Percentiles rank a stretch among this genome's conserved stretches.
phyloP scores from a whole-genome alignment of 2,888 invertebrate species.

The Ormyrus thymus region DNA sequence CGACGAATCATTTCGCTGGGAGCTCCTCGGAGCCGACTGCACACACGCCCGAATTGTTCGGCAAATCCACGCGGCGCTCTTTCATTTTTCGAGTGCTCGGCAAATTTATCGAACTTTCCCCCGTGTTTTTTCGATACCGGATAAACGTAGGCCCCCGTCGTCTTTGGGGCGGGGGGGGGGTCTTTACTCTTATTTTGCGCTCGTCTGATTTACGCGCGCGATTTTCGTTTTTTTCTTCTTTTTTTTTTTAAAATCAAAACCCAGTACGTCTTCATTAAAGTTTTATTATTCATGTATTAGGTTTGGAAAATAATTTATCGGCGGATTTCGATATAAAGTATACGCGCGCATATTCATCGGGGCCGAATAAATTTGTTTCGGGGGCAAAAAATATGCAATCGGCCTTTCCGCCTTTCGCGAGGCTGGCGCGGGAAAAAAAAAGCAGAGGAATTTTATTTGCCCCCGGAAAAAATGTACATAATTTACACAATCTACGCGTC shows the following conservation, averaged over 20 bases:
- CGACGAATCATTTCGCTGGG: slow-evolving; percentile 42
- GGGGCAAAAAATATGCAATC: slow-evolving; percentile 25
- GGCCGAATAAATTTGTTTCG: slow-evolving; percentile 28
- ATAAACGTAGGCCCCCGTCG: neutral
- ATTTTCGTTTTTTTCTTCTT: neutral
- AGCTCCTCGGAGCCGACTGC: slow-evolving; percentile 17
- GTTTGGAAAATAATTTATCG: slow-evolving; percentile 21
- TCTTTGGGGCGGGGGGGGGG: neutral
- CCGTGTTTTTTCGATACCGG: slow-evolving; percentile 23
- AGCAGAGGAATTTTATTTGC: neutral
- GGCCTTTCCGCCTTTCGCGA: neutral
- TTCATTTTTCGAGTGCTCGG: slow-evolving; percentile 21
- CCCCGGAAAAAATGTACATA: neutral
- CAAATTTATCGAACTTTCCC: slow-evolving; percentile 39
- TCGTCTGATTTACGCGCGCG: neutral
- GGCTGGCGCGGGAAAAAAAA: neutral
- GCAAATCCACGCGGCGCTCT: slow-evolving; percentile 16
- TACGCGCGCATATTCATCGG: slow-evolving; percentile 28
- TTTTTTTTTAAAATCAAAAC: neutral
- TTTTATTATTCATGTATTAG: slow-evolving; percentile 17
- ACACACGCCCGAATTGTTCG: slow-evolving; percentile 14
- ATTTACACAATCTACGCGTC: neutral
- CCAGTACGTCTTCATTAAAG: neutral
- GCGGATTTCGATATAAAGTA: neutral
- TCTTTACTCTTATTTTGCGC: neutral